phyloP scores from a whole-genome alignment of 2,113 vertebrate genomes.

The Callospermophilus lateralis region DNA sequence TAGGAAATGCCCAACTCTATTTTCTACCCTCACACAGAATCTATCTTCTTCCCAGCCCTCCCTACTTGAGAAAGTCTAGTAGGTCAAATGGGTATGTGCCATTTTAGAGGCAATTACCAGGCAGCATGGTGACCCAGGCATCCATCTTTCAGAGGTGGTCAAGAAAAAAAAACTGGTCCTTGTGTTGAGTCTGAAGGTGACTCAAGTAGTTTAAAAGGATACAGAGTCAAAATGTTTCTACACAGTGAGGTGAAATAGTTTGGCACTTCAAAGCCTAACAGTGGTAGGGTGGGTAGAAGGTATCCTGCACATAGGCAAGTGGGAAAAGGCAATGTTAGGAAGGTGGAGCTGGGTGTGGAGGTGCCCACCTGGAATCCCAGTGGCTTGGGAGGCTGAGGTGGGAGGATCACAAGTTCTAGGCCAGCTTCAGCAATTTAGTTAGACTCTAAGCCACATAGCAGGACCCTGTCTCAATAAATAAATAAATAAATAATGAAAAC shows the following conservation, averaged over 20 bases:
- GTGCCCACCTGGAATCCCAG: too few relatives aligned
- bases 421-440: too few relatives aligned
- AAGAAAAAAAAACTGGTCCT: neutral
- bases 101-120: neutral
- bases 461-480: too few relatives aligned
- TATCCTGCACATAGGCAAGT: too few relatives aligned
- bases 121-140: neutral
- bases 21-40: neutral
- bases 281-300: too few relatives aligned
- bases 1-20: neutral
- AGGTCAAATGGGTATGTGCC: conserved; percentile 6
- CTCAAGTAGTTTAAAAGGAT: neutral
- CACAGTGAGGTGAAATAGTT: neutral
- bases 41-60: neutral
- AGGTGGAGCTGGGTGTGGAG: too few relatives aligned
- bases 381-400: too few relatives aligned
- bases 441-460: too few relatives aligned
- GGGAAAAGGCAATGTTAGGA: too few relatives aligned
- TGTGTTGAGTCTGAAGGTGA: conserved; percentile 1
- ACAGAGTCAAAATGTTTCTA: neutral
- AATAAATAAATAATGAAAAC: too few relatives aligned
- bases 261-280: too few relatives aligned
- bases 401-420: too few relatives aligned
- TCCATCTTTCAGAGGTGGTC: neutral
- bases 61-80: neutral